Base-by-base conservation (phyloP, 2,888 invertebrate genomes). In the Alloplasta piceator region DNA sequence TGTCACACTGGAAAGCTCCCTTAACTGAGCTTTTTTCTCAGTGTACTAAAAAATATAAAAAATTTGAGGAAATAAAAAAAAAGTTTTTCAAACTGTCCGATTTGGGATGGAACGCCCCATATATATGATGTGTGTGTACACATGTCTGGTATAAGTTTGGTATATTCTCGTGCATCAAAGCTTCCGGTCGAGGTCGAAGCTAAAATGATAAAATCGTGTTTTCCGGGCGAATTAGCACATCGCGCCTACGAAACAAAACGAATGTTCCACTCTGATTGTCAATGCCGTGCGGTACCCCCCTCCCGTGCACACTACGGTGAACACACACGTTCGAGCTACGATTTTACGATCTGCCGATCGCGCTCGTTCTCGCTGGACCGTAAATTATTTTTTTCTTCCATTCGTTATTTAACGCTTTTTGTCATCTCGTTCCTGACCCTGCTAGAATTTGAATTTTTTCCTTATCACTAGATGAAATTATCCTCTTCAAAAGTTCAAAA, bases 171-270 rank as follows among this genome's bases (percentile, higher is more conserved):
- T 50, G 67, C 55, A 73, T 52, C 58, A 39, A 12, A 38, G 60
- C 60, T 75, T 80, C 75, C 71, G 79, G 43, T 55, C 50, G 60
- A 52, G 43, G 48, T 50, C 70, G 56, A 64, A 75, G 71, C 71
- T 71, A 70, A 75, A 70, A 66, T 71, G 52, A 71, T 71, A 46
- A 67, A 80, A 80, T 66, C 52, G 46, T 26, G 71, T 71, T 75
- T 66, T 70, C 67, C 70, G 73, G 58, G 63, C 55, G 79, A 36
- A 38, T 41, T 12, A 55, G 48, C 70, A 55, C 72, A 48, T 73
- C 46, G 75, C 60, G 43, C 43, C 16, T 71, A 71, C 70, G 71
- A 71, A 26, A 71, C 80, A 67, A 76, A 76, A 67, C 66, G 55
- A 56, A 10, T 60, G 75, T 60, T 71, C 38, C 71, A 41, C 71